A percentile compares a stretch with the other conserved stretches of the same genome.
Evolutionary conservation across 2,888 invertebrate genomes (phyloP).

Genomic region (Drosophila testacea): DNA sequence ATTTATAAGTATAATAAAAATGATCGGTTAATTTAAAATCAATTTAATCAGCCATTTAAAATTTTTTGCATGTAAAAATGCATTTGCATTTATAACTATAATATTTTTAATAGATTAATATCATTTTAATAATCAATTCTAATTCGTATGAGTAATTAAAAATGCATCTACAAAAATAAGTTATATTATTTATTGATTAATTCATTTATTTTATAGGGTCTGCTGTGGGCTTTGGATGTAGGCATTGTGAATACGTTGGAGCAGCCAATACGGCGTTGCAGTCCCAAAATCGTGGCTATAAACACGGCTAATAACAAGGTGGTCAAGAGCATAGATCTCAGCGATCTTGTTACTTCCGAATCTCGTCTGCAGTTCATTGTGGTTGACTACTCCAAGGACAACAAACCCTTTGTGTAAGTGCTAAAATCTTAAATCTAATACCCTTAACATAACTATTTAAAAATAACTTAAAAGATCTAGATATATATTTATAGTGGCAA

Average conservation of each 20-base stretch:
- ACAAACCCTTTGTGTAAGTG: constrained; percentile 85
- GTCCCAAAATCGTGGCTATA: constrained; percentile 88
- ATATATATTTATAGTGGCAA: not conserved
- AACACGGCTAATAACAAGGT: constrained; percentile 87
- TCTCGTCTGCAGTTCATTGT: constrained; percentile 87
- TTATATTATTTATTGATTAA: constrained; percentile 5
- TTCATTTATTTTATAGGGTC: constrained; percentile 82
- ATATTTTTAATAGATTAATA: no score
- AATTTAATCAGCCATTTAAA: no score
- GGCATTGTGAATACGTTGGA: constrained; percentile 88
- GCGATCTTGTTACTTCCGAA: constrained; percentile 85
- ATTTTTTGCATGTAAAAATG: no score
- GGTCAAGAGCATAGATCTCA: constrained; percentile 87
- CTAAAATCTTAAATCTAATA: no score
- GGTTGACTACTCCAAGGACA: constrained; percentile 87
- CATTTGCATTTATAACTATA: no score
- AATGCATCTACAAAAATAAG: not conserved
- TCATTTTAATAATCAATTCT: no score
- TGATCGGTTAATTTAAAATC: no score
- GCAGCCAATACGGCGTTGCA: constrained; percentile 87
- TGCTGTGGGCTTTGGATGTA: constrained; percentile 88
- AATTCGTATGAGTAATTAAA: no score
- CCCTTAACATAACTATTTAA: no score
- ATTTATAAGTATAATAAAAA: not conserved
- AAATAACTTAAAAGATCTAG: no score